Base-by-base conservation (phyloP, 2,888 invertebrate genomes). In the Protonemura montana region DNA sequence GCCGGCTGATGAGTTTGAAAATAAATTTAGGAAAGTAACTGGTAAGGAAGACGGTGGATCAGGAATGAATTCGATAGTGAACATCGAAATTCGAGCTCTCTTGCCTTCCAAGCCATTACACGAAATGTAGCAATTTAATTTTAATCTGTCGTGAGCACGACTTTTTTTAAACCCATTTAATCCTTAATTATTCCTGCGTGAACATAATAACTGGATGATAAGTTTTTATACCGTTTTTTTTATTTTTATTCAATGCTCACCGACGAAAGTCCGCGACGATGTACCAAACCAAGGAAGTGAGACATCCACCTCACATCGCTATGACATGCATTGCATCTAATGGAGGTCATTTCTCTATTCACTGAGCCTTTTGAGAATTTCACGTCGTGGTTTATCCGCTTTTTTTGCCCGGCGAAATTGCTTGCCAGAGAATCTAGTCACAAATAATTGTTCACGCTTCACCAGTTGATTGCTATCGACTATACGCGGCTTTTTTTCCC, bases 101-200 rank as follows among this genome's bases (percentile, higher is more conserved):
- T 16, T 21, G 2, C 2, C 28, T 78, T 78, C 78, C 27, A 78
- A 2, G 2, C 78, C 78, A 78, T 78, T 78, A 78, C 78, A 78
- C 78, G 78, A 78, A 78, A 78, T 25, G 78, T 78, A 27, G 27
- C 78, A 21, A 81, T 28, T 26, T 78, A 10, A 29, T 30, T 6
- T 81, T 30, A 81, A 16, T 81, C 28, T 30, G n/a, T 81, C 81
- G 28, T 81, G 81, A 81, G 30, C 81, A 81, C 81, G 81, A 81
- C 81, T 78, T 78, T 78, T 78, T 26, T 26, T 78, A 78, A 30
- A 81, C 26, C 26, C 78, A 3, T n/a, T 81, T 81, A 81, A 81
- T 81, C 81, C 81, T 30, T 78, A 78, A 78, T 78, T 78, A 81
- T 30, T 81, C 81, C 25, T 81, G 81, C 81, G 81, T 81, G 81